Evolutionary conservation across 2,113 vertebrate species (phyloP), one percentile per base, ranked within the genome.

Genomic region (Engraulis encrasicolus): DNA sequence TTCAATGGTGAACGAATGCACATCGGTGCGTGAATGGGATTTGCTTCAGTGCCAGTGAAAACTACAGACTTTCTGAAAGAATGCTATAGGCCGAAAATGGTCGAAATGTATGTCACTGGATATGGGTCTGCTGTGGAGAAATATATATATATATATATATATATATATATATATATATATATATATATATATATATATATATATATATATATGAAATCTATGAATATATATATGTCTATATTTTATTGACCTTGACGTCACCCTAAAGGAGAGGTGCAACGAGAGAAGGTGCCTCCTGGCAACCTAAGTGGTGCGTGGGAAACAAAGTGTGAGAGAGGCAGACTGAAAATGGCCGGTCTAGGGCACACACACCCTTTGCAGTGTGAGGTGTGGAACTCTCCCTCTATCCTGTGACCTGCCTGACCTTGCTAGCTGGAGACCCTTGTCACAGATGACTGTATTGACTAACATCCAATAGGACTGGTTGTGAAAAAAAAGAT

Each of bases 91-190:
- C 81, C 52, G 23, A 58, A 2, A n/a, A 11, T 66, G 23, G 40
- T 9, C 40, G 40, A 45, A 45, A 45, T 83, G 78, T 81, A 82
- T 86, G 78, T 92, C 90, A 92, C 93, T 93, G 90, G 90, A 92
- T 89, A 84, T 86, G 86, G 85, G 88, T 87, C 89, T 90, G 87
- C 89, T 91, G 88, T 90, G 87, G 49, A 82, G 52, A 74, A 34
- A 78, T 81, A 86, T 85, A 84, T 83, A 27, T 79, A 34, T 74
- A 31, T 74, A 15, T 74, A 31, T 27, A 74, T 74, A 74, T 74
- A 14, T 74, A 74, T 74, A 19, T 66, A 58, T 58, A 20, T 85
- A 86, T 85, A 85, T 85, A 27, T 79, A 34, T 74, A 74, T 66
- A 14, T 66, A 66, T 27, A 66, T 66, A 66, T 66, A 27, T 66